These are phyloP conservation scores for Mionectes macconnelli DNA, from an alignment of 2,113 vertebrate species.

Conservation along the genomic window DNA sequence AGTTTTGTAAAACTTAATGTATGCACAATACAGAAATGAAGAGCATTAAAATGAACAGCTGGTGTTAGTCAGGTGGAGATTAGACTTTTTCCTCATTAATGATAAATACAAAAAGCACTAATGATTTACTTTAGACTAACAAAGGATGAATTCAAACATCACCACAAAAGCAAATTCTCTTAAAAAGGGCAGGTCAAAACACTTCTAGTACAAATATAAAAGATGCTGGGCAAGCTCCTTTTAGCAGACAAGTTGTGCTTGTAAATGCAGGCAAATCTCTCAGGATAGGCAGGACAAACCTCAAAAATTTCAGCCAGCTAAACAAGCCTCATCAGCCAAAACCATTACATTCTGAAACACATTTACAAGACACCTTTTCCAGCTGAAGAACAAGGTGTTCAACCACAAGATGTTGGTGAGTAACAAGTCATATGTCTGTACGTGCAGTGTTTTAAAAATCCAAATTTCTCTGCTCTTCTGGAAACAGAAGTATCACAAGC, in stretches of 20 bases:
- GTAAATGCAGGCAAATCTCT: neutral
- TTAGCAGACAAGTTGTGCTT: neutral
- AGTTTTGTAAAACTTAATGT: neutral
- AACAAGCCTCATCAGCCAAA: constrained; percentile 1
- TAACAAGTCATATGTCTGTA: neutral
- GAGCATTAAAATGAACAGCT: neutral
- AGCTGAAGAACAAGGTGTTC: neutral
- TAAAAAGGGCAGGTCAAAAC: neutral
- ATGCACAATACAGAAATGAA: neutral
- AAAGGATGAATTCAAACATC: neutral
- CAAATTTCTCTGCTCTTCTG: neutral
- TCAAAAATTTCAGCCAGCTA: constrained; percentile 20
- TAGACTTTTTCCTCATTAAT: neutral
- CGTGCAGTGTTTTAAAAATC: neutral
- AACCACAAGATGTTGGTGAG: neutral
- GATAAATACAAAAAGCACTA: neutral
- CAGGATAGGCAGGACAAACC: neutral
- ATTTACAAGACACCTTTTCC: neutral
- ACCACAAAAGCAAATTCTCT: neutral
- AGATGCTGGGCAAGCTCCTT: neutral
- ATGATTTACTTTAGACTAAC: neutral
- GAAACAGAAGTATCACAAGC: neutral
- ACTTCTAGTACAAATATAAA: neutral
- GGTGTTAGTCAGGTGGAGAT: neutral
- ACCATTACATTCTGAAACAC: neutral